Base-by-base conservation (phyloP, 2,797 vertebrate species). In the Chrysocyon brachyurus region DNA sequence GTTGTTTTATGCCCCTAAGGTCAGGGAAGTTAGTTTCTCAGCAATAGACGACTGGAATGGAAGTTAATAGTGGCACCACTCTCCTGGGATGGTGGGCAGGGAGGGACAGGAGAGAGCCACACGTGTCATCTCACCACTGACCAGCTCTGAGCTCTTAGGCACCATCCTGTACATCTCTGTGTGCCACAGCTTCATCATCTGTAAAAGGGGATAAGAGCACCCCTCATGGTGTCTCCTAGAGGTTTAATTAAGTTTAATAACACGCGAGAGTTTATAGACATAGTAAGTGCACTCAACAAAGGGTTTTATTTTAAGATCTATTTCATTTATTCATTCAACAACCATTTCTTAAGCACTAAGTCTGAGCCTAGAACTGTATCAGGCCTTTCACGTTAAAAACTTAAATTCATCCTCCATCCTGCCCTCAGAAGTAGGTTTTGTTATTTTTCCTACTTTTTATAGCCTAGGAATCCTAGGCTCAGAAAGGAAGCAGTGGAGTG, bases 281-380 rank as follows among this genome's bases (percentile, higher is more conserved):
- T 26, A 88, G 22, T 26, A n/a, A 21, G 57, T 5, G 4, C 40
- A 46, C 56, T 49, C 68, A 64, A 15, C 19, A 63, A 36, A 49
- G 77, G 3, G 1, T 84, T 82, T 66, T 70, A 10, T 24, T 26
- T 17, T 33, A 26, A 63, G 19, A 22, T 28, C 6, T 31, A 49
- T 49, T 87, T 36, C 28, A 26, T 81, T 70, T 84, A 59, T 70
- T 79, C n/a, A 94, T 7, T 94, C 79, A 90, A 79, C 89, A 94
- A 81, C 52, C 33, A 40, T 96, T 87, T 95, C 54, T 40, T 68
- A 84, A 75, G 46, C 84, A 66, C 22, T 3, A 22, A 86, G 10
- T 22, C 33, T 59, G 63, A 90, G 78, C 73, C 54, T 72, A 72
- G 36, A 92, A 75, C 26, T 52, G 22, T 31, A 17, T 63, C 31